A percentile compares a stretch with the other conserved stretches of the same genome.
phyloP scores from a whole-genome alignment of 2,888 invertebrate species.

The Nemapogon koenigi region DNA sequence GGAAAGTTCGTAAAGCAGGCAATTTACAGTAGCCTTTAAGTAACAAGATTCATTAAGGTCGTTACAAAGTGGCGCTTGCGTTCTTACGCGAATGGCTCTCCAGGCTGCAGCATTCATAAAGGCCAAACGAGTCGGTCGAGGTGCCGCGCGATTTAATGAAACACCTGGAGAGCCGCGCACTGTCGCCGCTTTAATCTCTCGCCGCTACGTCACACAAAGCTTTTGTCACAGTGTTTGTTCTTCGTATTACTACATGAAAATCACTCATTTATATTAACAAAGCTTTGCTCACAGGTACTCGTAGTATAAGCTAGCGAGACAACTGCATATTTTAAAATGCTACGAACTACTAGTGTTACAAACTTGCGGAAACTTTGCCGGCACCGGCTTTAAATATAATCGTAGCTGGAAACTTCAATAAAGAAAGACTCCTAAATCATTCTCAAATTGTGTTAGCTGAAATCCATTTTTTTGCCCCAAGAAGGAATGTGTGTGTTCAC shows the following conservation, averaged over 20 bases:
- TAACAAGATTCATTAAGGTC: constrained; percentile 63
- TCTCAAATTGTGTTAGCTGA: too few relatives aligned
- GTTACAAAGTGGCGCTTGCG: constrained; percentile 62
- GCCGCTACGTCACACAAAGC: neutral
- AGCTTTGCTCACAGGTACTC: too few relatives aligned
- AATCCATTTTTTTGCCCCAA: too few relatives aligned
- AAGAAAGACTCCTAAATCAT: too few relatives aligned
- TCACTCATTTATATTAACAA: too few relatives aligned
- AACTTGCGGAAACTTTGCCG: neutral
- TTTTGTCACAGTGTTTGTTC: neutral
- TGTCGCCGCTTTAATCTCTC: neutral
- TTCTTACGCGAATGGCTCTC: constrained; percentile 64
- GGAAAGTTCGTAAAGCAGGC: constrained; percentile 56
- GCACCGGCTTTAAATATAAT: constrained; percentile 3
- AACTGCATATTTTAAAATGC: constrained; percentile 4
- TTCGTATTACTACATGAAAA: too few relatives aligned
- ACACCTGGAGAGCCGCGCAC: constrained; percentile 53
- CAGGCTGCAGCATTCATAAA: constrained; percentile 61
- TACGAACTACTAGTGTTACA: neutral
- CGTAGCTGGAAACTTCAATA: neutral
- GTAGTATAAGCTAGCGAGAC: too few relatives aligned
- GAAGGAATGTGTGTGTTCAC: too few relatives aligned
- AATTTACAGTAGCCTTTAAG: constrained; percentile 62
- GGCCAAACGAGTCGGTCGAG: constrained; percentile 51
- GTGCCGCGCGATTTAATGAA: constrained; percentile 60